Base-by-base conservation (phyloP, 2,888 invertebrate genomes). In the Limnephilus lunatus region DNA sequence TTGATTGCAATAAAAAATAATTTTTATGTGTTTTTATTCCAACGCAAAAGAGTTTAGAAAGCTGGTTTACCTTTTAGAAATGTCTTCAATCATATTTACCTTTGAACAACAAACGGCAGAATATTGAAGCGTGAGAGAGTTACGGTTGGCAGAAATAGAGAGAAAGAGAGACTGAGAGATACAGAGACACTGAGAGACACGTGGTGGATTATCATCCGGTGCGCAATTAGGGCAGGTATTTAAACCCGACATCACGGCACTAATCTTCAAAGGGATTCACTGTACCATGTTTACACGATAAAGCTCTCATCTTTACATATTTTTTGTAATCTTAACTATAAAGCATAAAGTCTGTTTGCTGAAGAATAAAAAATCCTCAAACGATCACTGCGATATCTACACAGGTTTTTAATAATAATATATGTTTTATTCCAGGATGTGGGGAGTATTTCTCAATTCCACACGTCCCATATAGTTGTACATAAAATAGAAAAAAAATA, bases 191-290 rank as follows among this genome's bases (percentile, higher is more conserved):
- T 7, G 68, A 9, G 68, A n/a, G 68, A 68, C 25, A 68, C 68
- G 25, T 68, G 68, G 68, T 68, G 68, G 68, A 68, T 68, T 68
- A 68, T 68, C 68, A 68, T 25, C 68, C 68, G 35, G 25, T 83
- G 35, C 35, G 83, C 83, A 83, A 83, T 83, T 83, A 83, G 83
- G 83, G 83, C 83, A 39, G 32, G 83, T 83, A 83, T 35, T 83
- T 83, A 83, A 83, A 83, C 83, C 39, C 83, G 35, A 25, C 35
- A 83, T 83, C 83, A 68, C 68, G 25, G 9, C 25, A 68, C 68
- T 68, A 68, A 68, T n/a, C 68, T 68, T 68, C 83, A 83, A 35
- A 83, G 25, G 15, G 32, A 83, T 32, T 83, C 83, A 83, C 83
- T 32, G 35, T 83, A 83, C 83, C 31, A 7, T 83, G 35, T 35